Evolutionary conservation across 2,888 invertebrate species (phyloP), one percentile per base, ranked within the genome.

Genomic region (Pecten maximus): DNA sequence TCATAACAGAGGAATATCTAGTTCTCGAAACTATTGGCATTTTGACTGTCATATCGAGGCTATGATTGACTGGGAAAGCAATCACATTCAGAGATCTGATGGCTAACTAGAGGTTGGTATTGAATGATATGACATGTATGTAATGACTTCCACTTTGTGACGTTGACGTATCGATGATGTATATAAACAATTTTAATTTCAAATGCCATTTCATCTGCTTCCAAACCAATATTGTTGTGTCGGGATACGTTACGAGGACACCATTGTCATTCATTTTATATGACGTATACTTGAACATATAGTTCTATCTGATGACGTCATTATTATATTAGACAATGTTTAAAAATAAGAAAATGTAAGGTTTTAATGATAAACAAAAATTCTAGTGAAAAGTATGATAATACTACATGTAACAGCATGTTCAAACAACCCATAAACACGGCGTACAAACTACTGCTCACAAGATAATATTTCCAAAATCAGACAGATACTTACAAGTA

Each of bases 31-130:
- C 1, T 35, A 74, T 74, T 74, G 74, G 74, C 74, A 35, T 74
- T 74, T 74, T 28, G 28, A 6, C 28, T 35, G 74, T 74, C 74
- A 74, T 12, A 28, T 35, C 35, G 74, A 74, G 2, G 28, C 23
- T 28, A 74, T 74, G 74, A 74, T 74, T 74, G 74, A 28, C 74
- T 74, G 2, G 35, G 35, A 35, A 4, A 0, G 60, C 2, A 28
- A 60, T 60, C 60, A 60, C 2, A n/a, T 28, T 74, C 3, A 35
- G 0, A 10, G 74, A 74, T 74, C 4, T 35, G 10, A 15, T 35
- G 3, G 74, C 74, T 74, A 74, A 74, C 74, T 35, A 74, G 74
- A 28, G 74, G 74, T 74, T 74, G 19, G 74, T 74, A 74, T 74
- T 74, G 74, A 12, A 15, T 2, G 35, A 15, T 28, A 8, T 74